These are phyloP conservation scores for Percopsis omiscomaycus DNA, from an alignment of 2,797 vertebrate genomes.

Conservation along the genomic window DNA sequence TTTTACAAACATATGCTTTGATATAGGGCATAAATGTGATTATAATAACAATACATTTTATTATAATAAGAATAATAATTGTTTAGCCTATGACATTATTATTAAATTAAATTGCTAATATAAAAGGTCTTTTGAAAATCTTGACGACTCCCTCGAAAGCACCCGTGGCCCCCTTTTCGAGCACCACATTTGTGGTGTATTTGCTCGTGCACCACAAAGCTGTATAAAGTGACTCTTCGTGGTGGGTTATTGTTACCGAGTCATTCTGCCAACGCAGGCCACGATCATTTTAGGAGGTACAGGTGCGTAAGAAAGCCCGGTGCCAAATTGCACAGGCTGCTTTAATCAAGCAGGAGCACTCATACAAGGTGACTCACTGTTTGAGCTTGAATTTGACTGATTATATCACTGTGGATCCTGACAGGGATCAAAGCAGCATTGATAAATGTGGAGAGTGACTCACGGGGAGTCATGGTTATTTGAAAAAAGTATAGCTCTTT, in stretches of 20 bases:
- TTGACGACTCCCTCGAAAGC: too few species aligned
- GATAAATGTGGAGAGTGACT: constrained; percentile 40
- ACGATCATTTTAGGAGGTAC: constrained; percentile 28
- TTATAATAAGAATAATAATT: too few species aligned
- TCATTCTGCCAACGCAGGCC: constrained; percentile 24
- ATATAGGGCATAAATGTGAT: too few species aligned
- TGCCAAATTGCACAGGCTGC: constrained; percentile 34
- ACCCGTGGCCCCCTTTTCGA: too few species aligned
- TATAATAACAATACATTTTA: too few species aligned
- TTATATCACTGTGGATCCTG: constrained; percentile 49
- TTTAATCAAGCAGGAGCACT: constrained; percentile 47
- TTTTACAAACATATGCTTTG: too few species aligned
- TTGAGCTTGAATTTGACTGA: constrained; percentile 39
- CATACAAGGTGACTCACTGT: constrained; percentile 60
- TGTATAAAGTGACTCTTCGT: background rate
- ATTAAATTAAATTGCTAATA: too few species aligned
- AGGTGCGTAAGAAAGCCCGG: constrained; percentile 29
- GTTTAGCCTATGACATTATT: too few species aligned
- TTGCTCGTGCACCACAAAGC: background rate
- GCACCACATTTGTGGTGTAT: background rate
- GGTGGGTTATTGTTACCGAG: constrained; percentile 22
- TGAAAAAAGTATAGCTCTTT: constrained; percentile 17
- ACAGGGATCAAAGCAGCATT: constrained; percentile 44
- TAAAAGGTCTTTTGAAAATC: too few species aligned
- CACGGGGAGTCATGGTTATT: constrained; percentile 32